Evolutionary conservation across 2,888 invertebrate genomes (phyloP).

Genomic region (Gryllus longicercus): DNA sequence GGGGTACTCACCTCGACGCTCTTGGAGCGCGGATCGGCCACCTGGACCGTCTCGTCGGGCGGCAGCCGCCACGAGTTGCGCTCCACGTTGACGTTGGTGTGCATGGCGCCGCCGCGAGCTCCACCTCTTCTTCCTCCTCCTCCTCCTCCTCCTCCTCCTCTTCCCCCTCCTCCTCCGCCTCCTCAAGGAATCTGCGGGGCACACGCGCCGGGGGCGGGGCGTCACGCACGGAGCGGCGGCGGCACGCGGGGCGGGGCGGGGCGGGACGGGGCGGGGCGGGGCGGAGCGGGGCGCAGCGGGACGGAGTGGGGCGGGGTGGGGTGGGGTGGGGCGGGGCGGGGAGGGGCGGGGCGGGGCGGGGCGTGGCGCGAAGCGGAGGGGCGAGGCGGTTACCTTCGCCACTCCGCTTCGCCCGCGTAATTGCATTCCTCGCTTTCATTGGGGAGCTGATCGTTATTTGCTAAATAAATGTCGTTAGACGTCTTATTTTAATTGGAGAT

Average conservation of each 20-base stretch:
- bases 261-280: too few species aligned
- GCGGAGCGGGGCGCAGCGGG: too few species aligned
- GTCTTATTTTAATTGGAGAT: too few species aligned
- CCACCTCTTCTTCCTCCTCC: slow-evolving; percentile 23
- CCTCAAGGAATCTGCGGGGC: not conserved
- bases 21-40: slow-evolving; percentile 83
- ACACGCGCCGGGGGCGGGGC: slow-evolving; percentile 24
- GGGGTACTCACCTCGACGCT: slow-evolving; percentile 57
- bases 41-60: slow-evolving; percentile 88
- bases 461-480: too few species aligned
- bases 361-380: too few species aligned
- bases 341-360: too few species aligned
- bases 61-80: slow-evolving; percentile 88
- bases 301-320: too few species aligned
- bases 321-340: too few species aligned
- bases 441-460: too few species aligned
- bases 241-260: not conserved
- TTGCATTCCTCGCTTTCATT: too few species aligned
- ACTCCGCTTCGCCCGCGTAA: too few species aligned
- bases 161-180: slow-evolving; percentile 1
- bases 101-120: slow-evolving; percentile 56
- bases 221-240: not conserved
- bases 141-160: not conserved
- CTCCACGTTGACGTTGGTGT: slow-evolving; percentile 84
- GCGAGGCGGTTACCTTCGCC: too few species aligned